These are phyloP conservation scores for Noctilio leporinus DNA, from an alignment of 2,113 vertebrate species.

Conservation along the genomic window DNA sequence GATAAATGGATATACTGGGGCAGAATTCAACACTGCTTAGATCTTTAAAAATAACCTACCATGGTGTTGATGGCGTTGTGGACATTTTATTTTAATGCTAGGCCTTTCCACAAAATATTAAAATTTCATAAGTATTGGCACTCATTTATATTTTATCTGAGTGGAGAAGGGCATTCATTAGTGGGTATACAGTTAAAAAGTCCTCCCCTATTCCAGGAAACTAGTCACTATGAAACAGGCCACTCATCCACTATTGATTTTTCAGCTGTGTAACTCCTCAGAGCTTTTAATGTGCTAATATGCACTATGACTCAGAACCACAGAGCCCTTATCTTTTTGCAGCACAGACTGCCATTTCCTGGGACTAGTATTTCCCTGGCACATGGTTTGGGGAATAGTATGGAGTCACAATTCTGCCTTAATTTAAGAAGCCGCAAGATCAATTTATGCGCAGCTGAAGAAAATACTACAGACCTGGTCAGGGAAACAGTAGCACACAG, in stretches of 20 bases:
- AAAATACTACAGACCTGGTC: not conserved
- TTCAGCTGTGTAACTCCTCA: not conserved
- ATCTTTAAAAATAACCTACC: not conserved
- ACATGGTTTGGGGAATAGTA: not conserved
- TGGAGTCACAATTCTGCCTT: not conserved
- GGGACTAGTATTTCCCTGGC: not conserved
- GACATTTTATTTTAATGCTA: not conserved
- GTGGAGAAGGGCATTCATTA: not conserved
- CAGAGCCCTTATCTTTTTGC: not conserved
- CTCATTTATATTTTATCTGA: not conserved
- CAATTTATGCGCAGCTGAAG: not conserved
- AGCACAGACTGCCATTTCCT: not conserved
- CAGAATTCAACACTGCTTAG: not conserved
- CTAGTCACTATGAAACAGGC: not conserved
- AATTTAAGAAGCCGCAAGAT: not conserved
- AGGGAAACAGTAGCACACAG: not conserved
- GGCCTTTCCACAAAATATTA: not conserved
- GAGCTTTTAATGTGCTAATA: not conserved
- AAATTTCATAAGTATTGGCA: not conserved
- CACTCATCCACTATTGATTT: not conserved
- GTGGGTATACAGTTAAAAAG: not conserved
- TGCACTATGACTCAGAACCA: slow-evolving; percentile 11
- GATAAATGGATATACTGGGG: not conserved
- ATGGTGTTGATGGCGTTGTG: not conserved
- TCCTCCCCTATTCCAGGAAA: not conserved